These are phyloP conservation scores for Alca torda DNA, from an alignment of 2,797 vertebrate genomes.

Conservation along the genomic window DNA sequence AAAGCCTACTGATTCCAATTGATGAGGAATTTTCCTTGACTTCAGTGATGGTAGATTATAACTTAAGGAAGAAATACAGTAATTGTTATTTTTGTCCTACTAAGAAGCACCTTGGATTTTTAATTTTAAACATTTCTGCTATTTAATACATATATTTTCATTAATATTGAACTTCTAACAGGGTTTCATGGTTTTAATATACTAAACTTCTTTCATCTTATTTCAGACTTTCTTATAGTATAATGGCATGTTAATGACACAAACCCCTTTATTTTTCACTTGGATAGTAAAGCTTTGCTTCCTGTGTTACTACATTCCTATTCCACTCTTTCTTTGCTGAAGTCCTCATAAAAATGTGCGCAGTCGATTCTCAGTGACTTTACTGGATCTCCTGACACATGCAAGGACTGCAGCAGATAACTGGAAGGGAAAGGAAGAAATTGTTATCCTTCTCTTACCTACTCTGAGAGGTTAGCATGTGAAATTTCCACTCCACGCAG, in stretches of 20 bases:
- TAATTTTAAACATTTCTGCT: background rate
- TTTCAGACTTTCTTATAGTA: background rate
- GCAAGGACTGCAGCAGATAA: background rate
- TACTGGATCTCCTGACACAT: background rate
- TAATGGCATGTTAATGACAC: background rate
- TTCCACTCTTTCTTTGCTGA: background rate
- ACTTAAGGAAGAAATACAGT: background rate
- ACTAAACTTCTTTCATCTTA: background rate
- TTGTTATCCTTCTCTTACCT: background rate
- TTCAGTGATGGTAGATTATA: background rate
- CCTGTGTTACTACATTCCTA: background rate
- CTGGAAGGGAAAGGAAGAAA: background rate
- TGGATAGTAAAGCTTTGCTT: background rate
- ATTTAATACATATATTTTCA: background rate
- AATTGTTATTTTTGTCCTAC: background rate
- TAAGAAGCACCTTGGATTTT: background rate
- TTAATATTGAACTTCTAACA: background rate
- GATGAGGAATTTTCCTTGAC: background rate
- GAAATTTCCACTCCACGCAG: background rate
- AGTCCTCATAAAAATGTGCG: background rate
- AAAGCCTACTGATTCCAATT: background rate
- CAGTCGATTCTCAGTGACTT: background rate
- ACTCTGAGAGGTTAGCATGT: background rate
- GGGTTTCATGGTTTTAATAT: background rate
- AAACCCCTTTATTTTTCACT: background rate